Base-by-base conservation (phyloP, 2,888 invertebrate species). In the Cecidostiba fungosa region DNA sequence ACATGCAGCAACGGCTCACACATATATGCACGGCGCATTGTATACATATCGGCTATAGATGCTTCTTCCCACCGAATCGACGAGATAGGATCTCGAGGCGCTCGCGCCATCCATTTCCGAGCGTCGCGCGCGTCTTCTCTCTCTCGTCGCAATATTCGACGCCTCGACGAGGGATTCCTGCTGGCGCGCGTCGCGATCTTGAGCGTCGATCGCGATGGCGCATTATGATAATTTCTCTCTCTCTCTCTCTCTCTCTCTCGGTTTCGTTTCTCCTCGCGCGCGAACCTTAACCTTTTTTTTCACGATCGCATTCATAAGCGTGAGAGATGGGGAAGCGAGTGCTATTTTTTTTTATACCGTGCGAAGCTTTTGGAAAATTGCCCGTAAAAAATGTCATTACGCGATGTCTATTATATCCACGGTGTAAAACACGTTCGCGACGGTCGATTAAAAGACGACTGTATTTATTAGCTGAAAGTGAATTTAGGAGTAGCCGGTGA, bases 41-140 rank as follows among this genome's bases (percentile, higher is more conserved):
- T 91, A 90, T 77, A 77, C 89, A 90, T 91, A 92, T 92, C 90
- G 90, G 90, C 36, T 77, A 80, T 89, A 87, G 92, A 91, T 91
- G 90, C 91, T 86, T 77, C 86, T 92, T 92, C 92, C 92, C 92
- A 92, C 91, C 90, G 89, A 88, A 90, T 88, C 88, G 19, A 36
- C 62, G 10, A 88, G 89, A 89, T 89, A 89, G 87, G 88, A 89
- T 89, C 88, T 87, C 59, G 79, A 23, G 36, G 66, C 23, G 43
- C 73, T 54, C 76, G 81, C 72, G 79, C 54, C 66, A 66, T 66
- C 66, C 66, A 66, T 66, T 66, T 66, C 29, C 66, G 66, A 66
- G 66, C 26, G 29, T 50, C 66, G 83, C 54, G 76, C 85, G 76
- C 14, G 36, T 72, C 72, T 66, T 26, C 66, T 23, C 59, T 26